Evolutionary conservation across 1,140 invertebrate species (phyloP), one percentile per base, ranked within the genome.

Genomic region (Musca vetustissima): DNA sequence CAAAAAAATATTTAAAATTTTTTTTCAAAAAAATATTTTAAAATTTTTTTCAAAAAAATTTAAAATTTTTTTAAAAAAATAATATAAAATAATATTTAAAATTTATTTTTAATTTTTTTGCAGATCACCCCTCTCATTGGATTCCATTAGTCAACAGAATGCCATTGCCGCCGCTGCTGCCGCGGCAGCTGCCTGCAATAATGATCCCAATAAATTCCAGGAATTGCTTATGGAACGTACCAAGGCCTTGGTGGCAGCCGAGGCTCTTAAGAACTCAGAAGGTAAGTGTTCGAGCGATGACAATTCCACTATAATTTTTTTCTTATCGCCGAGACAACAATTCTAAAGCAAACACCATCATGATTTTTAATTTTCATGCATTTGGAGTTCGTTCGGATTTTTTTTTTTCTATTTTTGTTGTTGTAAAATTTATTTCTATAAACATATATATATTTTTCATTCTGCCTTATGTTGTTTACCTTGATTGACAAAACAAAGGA

Each of bases 221-320:
- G 87, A 91, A 70, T 84, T 93, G 72, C 84, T 93, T 19, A 83
- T 93, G 78, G 92, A 93, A 81, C 89, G 92, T 74, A 89, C 89
- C 71, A 93, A 93, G 78, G 86, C 86, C 24, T 77, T 92, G 52
- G 59, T 91, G 90, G 80, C 84, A 83, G 73, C 87, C 83, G 80
- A 80, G 70, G 75, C 79, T 50, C 72, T 82, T 21, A 83, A 85
- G 73, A 78, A 75, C 64, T 76, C 78, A 66, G 84, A 85, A 74
- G 81, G 79, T 81, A 72, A 83, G 76, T 78, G 57, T 49, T 25
- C 14, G 19, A 4, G 11, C 14, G 17, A 21, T 7, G 14, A 52
- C 49, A 52, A 52, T 21, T 21, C 9, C 6, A 19, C 49, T 11
- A 43, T 2, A 43, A 43, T 11, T 11, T 8, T 3, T 28, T 28